phyloP scores from a whole-genome alignment of 2,113 vertebrate genomes.

The Gallinago media region DNA sequence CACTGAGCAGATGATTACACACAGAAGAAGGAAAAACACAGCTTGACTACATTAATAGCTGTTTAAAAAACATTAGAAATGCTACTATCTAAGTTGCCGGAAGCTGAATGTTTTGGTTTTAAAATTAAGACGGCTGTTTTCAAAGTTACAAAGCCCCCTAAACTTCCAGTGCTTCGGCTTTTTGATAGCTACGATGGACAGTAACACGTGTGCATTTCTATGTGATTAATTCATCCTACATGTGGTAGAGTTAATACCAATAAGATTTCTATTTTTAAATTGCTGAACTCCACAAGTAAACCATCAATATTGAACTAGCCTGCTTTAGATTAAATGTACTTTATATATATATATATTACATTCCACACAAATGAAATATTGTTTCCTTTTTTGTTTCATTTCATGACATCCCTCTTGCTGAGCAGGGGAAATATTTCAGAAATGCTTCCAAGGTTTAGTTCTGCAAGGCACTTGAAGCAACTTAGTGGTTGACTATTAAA shows the following conservation, averaged over 20 bases:
- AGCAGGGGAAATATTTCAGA: conserved; percentile 29
- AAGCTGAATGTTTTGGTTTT: conserved; percentile 65
- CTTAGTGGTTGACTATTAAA: not conserved
- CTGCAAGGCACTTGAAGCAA: not conserved
- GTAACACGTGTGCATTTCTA: not conserved
- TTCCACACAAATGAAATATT: conserved; percentile 48
- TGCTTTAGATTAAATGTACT: conserved; percentile 34
- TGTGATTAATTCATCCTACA: not conserved
- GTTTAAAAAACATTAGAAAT: conserved; percentile 70
- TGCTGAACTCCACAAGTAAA: not conserved
- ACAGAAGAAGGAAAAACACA: conserved; percentile 29
- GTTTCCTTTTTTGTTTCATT: conserved; percentile 47
- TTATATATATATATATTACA: not conserved
- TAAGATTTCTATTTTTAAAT: not conserved
- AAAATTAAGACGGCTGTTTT: conserved; percentile 45
- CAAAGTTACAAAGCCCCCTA: not conserved
- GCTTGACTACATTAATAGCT: conserved; percentile 72
- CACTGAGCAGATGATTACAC: conserved; percentile 74
- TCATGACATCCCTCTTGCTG: not conserved
- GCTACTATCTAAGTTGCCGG: conserved; percentile 31
- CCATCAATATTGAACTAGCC: not conserved
- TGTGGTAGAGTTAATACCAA: not conserved
- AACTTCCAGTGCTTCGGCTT: not conserved
- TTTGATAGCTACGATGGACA: not conserved
- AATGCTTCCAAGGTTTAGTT: not conserved